These are phyloP conservation scores for Philereme vetulata DNA, from an alignment of 2,888 invertebrate species.

Conservation along the genomic window DNA sequence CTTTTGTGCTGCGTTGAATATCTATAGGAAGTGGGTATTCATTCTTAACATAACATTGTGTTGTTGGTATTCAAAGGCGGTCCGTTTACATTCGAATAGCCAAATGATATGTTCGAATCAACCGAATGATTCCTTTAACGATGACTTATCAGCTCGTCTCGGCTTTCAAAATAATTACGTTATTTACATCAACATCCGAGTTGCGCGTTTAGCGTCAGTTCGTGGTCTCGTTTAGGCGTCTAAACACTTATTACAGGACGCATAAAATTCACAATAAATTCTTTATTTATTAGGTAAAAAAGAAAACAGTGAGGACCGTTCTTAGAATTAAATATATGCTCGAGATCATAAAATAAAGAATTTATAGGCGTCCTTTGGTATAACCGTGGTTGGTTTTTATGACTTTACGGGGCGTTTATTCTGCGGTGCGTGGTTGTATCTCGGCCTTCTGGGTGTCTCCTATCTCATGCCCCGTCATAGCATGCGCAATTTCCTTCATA, in stretches of 20 bases:
- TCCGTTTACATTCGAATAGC: slow-evolving; percentile 54
- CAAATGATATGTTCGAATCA: slow-evolving; percentile 42
- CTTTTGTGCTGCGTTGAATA: slow-evolving; percentile 66
- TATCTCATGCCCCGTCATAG: slow-evolving; percentile 47
- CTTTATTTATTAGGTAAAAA: slow-evolving; percentile 75
- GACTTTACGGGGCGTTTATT: slow-evolving; percentile 80
- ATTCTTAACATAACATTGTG: slow-evolving; percentile 49
- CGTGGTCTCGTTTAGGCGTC: slow-evolving; percentile 54
- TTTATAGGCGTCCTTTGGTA: slow-evolving; percentile 82
- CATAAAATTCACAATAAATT: slow-evolving; percentile 73
- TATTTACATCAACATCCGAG: slow-evolving; percentile 53
- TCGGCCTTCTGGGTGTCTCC: slow-evolving; percentile 64
- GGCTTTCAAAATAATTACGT: slow-evolving; percentile 51
- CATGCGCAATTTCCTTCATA: slow-evolving; percentile 58
- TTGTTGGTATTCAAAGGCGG: slow-evolving; percentile 59
- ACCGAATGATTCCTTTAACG: slow-evolving; percentile 45
- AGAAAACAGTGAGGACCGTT: slow-evolving; percentile 73
- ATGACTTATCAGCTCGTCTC: slow-evolving; percentile 46
- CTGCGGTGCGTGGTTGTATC: slow-evolving; percentile 72
- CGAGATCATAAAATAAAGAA: slow-evolving; percentile 81
- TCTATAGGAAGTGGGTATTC: slow-evolving; percentile 62
- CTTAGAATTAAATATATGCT: slow-evolving; percentile 80
- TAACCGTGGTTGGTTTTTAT: slow-evolving; percentile 80
- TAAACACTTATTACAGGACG: slow-evolving; percentile 64
- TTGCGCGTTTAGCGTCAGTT: slow-evolving; percentile 55